Evolutionary conservation across 2,797 vertebrate genomes (phyloP), one percentile per base, ranked within the genome.

Genomic region (Triplophysa bombifrons): DNA sequence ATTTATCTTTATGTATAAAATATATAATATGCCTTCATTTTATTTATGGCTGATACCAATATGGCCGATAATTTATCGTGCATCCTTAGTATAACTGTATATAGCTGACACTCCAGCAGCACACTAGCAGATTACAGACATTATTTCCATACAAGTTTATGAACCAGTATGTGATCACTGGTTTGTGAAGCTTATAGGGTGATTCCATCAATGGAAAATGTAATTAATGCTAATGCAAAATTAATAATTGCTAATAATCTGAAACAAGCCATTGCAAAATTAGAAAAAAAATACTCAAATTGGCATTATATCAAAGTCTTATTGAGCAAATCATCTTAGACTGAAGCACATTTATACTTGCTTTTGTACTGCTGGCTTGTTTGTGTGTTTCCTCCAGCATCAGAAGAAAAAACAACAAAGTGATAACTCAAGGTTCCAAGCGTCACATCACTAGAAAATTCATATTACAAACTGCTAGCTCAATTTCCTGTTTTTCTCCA

Each of bases 161-260:
- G 27, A 16, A 10, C 22, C 19, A 19, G 51, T 30, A 30, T 30
- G 27, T 30, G 38, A 71, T 53, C 13, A 20, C 22, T 72, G 77
- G 53, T 71, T 80, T 72, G 69, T 80, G 14, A 72, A 72, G 56
- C 78, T 78, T 30, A 0, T 27, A 77, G 63, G 72, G 41, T 27
- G 46, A 73, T 66, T 48, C 51, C 70, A 65, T 11, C 25, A 53
- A 60, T 4, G 10, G 6, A 14, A 27, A 65, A 50, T 65, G 6
- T 25, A 70, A 60, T 61, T 38, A 41, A 61, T 60, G 41, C 41
- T 50, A 48, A 77, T 50, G 25, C 44, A 83, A 80, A 83, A 76
- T 80, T 70, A 72, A 78, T n/a, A n/a, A n/a, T n/a, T 14, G 2
- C 63, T 73, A 83, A 83, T 83, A 75, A 83, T 68, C 82, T 55